These are phyloP conservation scores for Crocuta crocuta DNA, from an alignment of 2,113 vertebrate species.

Conservation along the genomic window DNA sequence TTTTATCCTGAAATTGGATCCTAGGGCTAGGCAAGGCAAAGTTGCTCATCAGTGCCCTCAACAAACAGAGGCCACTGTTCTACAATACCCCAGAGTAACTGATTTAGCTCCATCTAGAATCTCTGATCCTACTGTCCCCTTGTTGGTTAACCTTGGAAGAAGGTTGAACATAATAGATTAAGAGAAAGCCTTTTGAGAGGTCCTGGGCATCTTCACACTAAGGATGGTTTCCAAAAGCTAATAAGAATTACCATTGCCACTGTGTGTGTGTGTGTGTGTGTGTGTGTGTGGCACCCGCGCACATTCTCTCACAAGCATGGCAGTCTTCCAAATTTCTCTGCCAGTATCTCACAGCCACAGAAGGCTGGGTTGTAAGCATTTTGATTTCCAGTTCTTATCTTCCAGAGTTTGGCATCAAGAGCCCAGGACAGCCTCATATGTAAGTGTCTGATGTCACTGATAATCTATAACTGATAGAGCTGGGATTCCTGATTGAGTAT, in stretches of 20 bases:
- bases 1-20: slow-evolving; percentile 7
- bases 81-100: neutral
- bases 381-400: slow-evolving; percentile 81
- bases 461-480: slow-evolving; percentile 75
- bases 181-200: slow-evolving; percentile 78
- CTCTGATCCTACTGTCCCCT: slow-evolving; percentile 60
- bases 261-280: neutral
- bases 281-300: neutral
- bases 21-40: neutral
- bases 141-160: slow-evolving; percentile 76
- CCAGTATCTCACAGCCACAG: slow-evolving; percentile 76
- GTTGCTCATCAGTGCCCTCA: neutral
- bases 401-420: slow-evolving; percentile 69
- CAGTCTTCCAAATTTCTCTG: slow-evolving; percentile 82
- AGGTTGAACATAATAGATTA: slow-evolving; percentile 76
- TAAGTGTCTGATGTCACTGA: slow-evolving; percentile 74
- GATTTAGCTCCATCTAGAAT: neutral
- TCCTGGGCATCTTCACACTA: slow-evolving; percentile 74
- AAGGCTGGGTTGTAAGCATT: slow-evolving; percentile 79
- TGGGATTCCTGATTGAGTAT: slow-evolving; percentile 70
- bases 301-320: slow-evolving; percentile 49
- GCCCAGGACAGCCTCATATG: slow-evolving; percentile 34
- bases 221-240: slow-evolving; percentile 82
- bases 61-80: neutral
- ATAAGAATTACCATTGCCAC: slow-evolving; percentile 81